Percentiles rank a stretch among this genome's conserved stretches.
These are phyloP conservation scores for Eupithecia exiguata DNA, from an alignment of 2,888 invertebrate genomes.

Conservation along the genomic window DNA sequence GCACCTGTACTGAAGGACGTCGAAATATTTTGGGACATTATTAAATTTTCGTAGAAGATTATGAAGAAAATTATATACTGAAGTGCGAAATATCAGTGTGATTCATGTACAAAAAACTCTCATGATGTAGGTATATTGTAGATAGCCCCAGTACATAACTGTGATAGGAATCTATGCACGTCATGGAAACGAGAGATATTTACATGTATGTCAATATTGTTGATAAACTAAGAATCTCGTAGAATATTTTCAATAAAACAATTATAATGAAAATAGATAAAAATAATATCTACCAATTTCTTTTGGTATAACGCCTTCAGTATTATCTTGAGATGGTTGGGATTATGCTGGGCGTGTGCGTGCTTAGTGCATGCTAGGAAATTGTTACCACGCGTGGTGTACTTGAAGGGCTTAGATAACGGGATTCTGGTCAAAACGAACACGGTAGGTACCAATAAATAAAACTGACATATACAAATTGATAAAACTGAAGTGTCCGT, in stretches of 20 bases:
- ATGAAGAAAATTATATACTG: no score
- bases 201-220: background rate
- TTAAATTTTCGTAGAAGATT: no score
- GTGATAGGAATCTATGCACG: background rate
- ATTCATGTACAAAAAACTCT: no score
- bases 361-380: background rate
- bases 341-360: background rate
- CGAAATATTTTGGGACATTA: no score
- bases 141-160: background rate
- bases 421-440: background rate
- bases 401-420: background rate
- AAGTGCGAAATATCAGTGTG: no score
- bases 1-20: no score
- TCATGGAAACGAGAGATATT: background rate
- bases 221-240: background rate
- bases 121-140: no score
- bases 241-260: no score
- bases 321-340: background rate
- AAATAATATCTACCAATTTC: no score
- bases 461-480: background rate
- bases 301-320: background rate
- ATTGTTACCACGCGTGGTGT: background rate
- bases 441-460: background rate
- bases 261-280: no score
- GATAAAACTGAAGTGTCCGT: background rate